These are phyloP conservation scores for Lasioglossum malachurum DNA, from an alignment of 2,888 invertebrate genomes.

Conservation along the genomic window DNA sequence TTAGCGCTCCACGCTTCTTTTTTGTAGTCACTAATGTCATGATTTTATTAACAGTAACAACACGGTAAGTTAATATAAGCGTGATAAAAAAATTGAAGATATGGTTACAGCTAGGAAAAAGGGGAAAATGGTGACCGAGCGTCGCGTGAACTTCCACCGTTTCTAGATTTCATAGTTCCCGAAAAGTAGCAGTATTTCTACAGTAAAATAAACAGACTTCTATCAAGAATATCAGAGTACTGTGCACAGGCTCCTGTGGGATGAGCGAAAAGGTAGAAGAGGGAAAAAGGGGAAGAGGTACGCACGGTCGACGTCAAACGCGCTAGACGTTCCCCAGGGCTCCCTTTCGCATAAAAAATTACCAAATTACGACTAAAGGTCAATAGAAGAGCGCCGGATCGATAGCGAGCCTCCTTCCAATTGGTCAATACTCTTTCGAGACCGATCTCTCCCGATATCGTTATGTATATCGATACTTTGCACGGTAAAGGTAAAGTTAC, in stretches of 20 bases:
- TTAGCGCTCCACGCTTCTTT: too few relatives aligned
- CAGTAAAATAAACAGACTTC: not conserved
- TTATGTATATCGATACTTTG: conserved; percentile 11
- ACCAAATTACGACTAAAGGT: conserved; percentile 62
- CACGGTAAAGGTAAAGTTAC: not conserved
- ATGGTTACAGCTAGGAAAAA: not conserved
- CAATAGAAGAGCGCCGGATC: conserved; percentile 54
- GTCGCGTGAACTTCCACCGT: not conserved
- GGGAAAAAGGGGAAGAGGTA: conserved; percentile 49
- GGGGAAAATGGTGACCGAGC: not conserved
- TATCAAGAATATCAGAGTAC: conserved; percentile 63
- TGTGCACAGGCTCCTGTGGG: conserved; percentile 10
- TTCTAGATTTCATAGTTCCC: not conserved
- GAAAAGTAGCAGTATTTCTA: not conserved
- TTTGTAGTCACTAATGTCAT: too few relatives aligned
- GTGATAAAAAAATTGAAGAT: not conserved
- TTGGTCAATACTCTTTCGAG: conserved; percentile 27
- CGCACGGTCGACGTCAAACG: conserved; percentile 61
- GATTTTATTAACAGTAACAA: too few relatives aligned
- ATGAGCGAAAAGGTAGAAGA: not conserved
- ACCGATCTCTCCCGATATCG: conserved; percentile 8
- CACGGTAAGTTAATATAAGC: too few relatives aligned
- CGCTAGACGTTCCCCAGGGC: conserved; percentile 69
- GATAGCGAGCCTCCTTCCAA: conserved; percentile 22
- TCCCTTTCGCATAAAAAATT: conserved; percentile 66